These are phyloP conservation scores for Riptortus pedestris DNA, from an alignment of 1,140 invertebrate species.

Conservation along the genomic window DNA sequence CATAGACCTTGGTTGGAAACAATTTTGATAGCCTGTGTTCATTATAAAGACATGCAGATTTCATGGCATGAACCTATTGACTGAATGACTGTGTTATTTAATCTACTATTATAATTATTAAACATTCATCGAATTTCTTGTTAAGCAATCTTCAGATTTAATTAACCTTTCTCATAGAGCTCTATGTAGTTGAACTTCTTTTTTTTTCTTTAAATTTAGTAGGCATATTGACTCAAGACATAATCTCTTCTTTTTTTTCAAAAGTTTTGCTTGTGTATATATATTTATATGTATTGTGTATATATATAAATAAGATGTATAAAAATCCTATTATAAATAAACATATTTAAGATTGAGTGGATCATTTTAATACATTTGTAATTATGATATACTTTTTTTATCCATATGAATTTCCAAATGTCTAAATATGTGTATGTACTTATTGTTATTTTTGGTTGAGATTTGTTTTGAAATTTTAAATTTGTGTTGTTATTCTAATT, in stretches of 20 bases:
- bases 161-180: neutral
- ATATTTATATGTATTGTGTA: slow-evolving; percentile 17
- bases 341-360: slow-evolving; percentile 9
- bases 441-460: slow-evolving; percentile 25
- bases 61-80: neutral
- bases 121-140: neutral
- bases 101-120: too few relatives aligned
- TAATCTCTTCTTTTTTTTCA: neutral
- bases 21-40: too few relatives aligned
- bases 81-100: slow-evolving; percentile 4
- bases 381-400: slow-evolving; percentile 13
- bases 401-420: slow-evolving; percentile 11
- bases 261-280: slow-evolving; percentile 5
- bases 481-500: slow-evolving; percentile 25
- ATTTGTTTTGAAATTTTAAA: slow-evolving; percentile 19
- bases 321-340: too few relatives aligned
- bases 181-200: neutral
- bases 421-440: slow-evolving; percentile 23
- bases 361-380: slow-evolving; percentile 2
- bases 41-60: slow-evolving; percentile 8
- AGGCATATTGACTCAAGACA: neutral
- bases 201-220: neutral
- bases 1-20: too few relatives aligned
- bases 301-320: too few relatives aligned
- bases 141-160: neutral